A percentile compares a stretch with the other conserved stretches of the same genome.
These are phyloP conservation scores for Glaucidium brasilianum DNA, from an alignment of 2,113 vertebrate genomes.

Conservation along the genomic window DNA sequence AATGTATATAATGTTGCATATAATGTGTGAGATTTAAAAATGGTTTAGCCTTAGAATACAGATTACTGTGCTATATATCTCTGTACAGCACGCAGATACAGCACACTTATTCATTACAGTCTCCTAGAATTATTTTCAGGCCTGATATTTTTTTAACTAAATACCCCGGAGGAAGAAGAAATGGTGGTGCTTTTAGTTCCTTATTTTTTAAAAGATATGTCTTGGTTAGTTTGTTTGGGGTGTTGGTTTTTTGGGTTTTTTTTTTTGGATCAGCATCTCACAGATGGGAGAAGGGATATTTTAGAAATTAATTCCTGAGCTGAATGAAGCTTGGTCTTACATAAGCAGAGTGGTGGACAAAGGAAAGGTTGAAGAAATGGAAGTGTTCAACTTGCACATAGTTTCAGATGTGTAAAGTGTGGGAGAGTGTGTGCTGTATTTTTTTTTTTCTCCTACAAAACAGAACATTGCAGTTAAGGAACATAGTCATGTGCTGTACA, in stretches of 20 bases:
- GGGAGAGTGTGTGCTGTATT: not conserved
- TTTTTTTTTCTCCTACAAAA: not conserved
- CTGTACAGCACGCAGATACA: not conserved
- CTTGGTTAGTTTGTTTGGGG: not conserved
- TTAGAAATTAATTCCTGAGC: not conserved
- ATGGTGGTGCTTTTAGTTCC: fast-evolving
- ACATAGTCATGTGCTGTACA: not conserved
- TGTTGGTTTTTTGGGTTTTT: too few species aligned
- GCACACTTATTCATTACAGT: not conserved
- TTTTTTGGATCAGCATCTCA: not conserved
- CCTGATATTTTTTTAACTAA: not conserved
- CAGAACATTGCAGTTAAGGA: not conserved
- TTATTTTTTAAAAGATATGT: not conserved
- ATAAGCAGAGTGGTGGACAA: not conserved
- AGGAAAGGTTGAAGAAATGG: not conserved
- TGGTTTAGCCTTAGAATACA: not conserved
- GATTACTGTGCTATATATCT: not conserved
- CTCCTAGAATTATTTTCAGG: not conserved
- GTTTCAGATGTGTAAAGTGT: not conserved
- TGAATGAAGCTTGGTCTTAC: not conserved
- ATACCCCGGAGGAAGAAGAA: not conserved
- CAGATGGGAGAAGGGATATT: not conserved
- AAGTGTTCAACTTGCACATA: not conserved
- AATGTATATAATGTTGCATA: not conserved
- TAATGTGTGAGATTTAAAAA: not conserved